These are phyloP conservation scores for Lagria hirta DNA, from an alignment of 2,888 invertebrate species.

Conservation along the genomic window DNA sequence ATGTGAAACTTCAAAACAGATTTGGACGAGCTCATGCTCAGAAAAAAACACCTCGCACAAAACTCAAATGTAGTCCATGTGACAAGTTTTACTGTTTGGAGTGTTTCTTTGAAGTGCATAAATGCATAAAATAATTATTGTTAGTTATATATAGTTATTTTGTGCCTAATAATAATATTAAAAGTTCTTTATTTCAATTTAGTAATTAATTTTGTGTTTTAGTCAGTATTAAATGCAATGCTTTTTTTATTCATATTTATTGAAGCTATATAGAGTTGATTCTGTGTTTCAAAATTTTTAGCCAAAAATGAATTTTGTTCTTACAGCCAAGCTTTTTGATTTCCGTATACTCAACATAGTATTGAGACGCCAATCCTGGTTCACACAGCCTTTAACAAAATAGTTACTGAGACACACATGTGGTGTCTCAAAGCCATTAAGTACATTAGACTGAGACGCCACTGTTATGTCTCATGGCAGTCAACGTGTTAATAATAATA, in stretches of 20 bases:
- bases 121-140: conserved; percentile 7
- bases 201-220: conserved; percentile 5
- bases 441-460: no score
- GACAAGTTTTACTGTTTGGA: conserved; percentile 5
- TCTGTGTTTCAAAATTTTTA: conserved; percentile 1
- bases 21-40: conserved; percentile 5
- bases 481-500: no score
- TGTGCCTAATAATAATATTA: conserved; percentile 1
- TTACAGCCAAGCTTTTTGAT: no score
- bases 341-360: no score
- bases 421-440: no score
- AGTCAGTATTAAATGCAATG: conserved; percentile 5
- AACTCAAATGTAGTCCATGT: conserved; percentile 4
- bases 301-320: neutral
- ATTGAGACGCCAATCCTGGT: no score
- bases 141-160: conserved; percentile 1
- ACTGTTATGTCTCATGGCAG: no score
- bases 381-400: no score
- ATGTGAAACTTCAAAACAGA: conserved; percentile 2
- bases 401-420: no score
- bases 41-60: conserved; percentile 6
- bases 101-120: conserved; percentile 5
- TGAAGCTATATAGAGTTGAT: conserved; percentile 1
- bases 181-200: conserved; percentile 1
- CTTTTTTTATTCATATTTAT: conserved; percentile 6